A percentile compares a stretch with the other conserved stretches of the same genome.
These are phyloP conservation scores for Plebejus melissa DNA, from an alignment of 2,888 invertebrate species.

Conservation along the genomic window DNA sequence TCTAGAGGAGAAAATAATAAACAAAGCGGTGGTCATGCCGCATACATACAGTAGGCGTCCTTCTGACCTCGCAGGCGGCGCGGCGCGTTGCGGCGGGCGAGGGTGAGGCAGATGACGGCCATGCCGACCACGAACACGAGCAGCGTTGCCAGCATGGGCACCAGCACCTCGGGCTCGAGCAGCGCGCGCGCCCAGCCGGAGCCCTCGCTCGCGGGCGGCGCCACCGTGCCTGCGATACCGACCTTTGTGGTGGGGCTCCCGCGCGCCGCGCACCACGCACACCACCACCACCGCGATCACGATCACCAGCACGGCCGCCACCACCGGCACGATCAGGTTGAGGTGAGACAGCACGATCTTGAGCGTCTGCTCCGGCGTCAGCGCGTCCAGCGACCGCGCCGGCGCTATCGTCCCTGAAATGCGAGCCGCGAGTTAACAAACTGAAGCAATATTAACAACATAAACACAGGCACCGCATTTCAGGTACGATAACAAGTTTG, in stretches of 20 bases:
- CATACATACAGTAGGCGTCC: conserved; percentile 87
- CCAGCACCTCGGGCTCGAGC: conserved; percentile 93
- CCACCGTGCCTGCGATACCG: conserved; percentile 85
- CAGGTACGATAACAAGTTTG: conserved; percentile 54
- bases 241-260: conserved; percentile 92
- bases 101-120: conserved; percentile 93
- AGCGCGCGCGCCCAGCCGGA: conserved; percentile 89
- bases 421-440: conserved; percentile 53
- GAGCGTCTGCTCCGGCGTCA: conserved; percentile 89
- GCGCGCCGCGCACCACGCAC: conserved; percentile 92
- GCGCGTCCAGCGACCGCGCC: conserved; percentile 85
- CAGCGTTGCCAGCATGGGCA: conserved; percentile 92
- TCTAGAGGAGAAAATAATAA: conserved; percentile 32
- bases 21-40: conserved; percentile 67
- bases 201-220: conserved; percentile 84
- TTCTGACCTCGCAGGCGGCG: conserved; percentile 89
- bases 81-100: conserved; percentile 90
- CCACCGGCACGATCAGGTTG: conserved; percentile 95
- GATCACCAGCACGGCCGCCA: conserved; percentile 94
- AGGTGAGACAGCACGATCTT: conserved; percentile 93
- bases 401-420: conserved; percentile 97
- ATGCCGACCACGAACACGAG: conserved; percentile 94
- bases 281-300: conserved; percentile 95
- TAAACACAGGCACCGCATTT: conserved; percentile 67
- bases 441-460: conserved; percentile 32